Percentiles rank a stretch among this genome's conserved stretches.
These are phyloP conservation scores for Melipona beecheii DNA, from an alignment of 2,888 invertebrate species.

Conservation along the genomic window DNA sequence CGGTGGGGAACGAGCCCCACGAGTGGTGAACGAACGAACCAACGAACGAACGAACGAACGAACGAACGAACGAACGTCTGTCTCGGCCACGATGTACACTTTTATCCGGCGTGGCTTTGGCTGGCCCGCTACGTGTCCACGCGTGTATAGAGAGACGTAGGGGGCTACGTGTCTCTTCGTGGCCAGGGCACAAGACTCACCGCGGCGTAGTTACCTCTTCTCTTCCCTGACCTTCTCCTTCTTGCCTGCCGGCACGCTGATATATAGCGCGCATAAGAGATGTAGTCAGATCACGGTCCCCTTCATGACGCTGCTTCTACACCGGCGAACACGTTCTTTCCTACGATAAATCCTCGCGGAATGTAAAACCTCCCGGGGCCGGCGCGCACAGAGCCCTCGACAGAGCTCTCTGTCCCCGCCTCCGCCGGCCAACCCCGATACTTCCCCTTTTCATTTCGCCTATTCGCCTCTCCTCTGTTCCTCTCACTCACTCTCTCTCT, in stretches of 20 bases:
- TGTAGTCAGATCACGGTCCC: constrained; percentile 80
- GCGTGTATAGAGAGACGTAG: constrained; percentile 32
- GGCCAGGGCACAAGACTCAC: constrained; percentile 47
- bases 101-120: constrained; percentile 23
- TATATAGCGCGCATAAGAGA: constrained; percentile 80
- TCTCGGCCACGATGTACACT: background rate
- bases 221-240: constrained; percentile 54
- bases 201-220: constrained; percentile 36
- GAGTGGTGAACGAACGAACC: no score
- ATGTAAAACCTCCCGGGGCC: constrained; percentile 76
- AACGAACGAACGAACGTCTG: background rate
- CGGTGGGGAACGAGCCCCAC: constrained; percentile 9
- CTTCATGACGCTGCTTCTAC: constrained; percentile 81
- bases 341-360: constrained; percentile 81
- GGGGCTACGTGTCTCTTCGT: constrained; percentile 41
- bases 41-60: background rate
- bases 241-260: constrained; percentile 71
- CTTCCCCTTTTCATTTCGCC: constrained; percentile 34
- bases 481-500: background rate
- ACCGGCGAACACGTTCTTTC: constrained; percentile 80
- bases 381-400: constrained; percentile 39
- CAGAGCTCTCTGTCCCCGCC: constrained; percentile 37
- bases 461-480: constrained; percentile 13
- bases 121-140: constrained; percentile 23
- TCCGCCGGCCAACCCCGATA: constrained; percentile 29